A percentile compares a stretch with the other conserved stretches of the same genome.
These are phyloP conservation scores for Lineus longissimus DNA, from an alignment of 1,140 invertebrate species.

Conservation along the genomic window DNA sequence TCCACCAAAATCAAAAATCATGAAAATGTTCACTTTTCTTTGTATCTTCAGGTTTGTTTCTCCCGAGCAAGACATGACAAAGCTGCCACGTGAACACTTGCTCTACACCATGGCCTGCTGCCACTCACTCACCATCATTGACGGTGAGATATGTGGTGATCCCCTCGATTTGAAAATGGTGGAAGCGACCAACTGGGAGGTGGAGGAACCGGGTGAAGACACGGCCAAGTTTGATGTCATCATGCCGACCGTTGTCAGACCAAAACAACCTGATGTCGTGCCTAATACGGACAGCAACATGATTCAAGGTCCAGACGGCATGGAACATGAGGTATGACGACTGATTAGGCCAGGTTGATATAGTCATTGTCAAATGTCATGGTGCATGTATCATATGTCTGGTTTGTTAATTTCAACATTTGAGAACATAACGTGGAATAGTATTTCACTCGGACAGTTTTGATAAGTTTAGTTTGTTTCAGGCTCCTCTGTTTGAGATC, in stretches of 20 bases:
- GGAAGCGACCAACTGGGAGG: constrained; percentile 58
- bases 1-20: too few species aligned
- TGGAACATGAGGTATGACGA: too few species aligned
- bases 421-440: too few species aligned
- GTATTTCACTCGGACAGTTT: too few species aligned
- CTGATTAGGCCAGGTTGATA: too few species aligned
- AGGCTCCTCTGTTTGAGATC: constrained; percentile 53
- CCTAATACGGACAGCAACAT: not conserved
- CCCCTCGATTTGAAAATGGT: constrained; percentile 86
- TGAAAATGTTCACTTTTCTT: not conserved
- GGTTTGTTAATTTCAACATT: too few species aligned
- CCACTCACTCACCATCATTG: constrained; percentile 81
- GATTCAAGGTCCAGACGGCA: too few species aligned
- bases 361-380: too few species aligned
- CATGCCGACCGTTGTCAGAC: constrained; percentile 71
- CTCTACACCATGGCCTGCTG: constrained; percentile 72
- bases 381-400: too few species aligned
- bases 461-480: too few species aligned
- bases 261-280: constrained; percentile 31
- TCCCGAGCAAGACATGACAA: constrained; percentile 26
- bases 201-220: constrained; percentile 49
- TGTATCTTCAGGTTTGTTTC: constrained; percentile 30
- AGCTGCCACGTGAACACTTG: constrained; percentile 28
- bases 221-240: constrained; percentile 71
- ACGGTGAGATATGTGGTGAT: constrained; percentile 80